Percentiles rank a stretch among this genome's conserved stretches.
These are phyloP conservation scores for Acleris literana DNA, from an alignment of 2,888 invertebrate species.

Conservation along the genomic window DNA sequence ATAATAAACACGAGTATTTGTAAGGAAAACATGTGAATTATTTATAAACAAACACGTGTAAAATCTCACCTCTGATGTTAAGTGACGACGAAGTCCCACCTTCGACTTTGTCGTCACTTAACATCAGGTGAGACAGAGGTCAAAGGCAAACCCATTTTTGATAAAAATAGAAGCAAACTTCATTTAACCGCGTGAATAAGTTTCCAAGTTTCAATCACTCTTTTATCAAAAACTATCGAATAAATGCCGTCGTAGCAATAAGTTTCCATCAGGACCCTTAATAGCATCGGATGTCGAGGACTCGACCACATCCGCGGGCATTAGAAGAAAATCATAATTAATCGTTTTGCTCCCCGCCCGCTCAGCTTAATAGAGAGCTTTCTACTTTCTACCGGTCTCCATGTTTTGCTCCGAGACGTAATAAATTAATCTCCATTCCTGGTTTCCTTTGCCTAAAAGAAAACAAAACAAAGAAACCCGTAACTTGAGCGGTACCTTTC, in stretches of 20 bases:
- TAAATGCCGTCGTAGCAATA: conserved; percentile 40
- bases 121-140: no score
- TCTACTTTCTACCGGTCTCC: conserved; percentile 61
- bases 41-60: no score
- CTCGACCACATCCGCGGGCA: conserved; percentile 60
- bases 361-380: conserved; percentile 78
- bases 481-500: conserved; percentile 53
- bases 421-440: conserved; percentile 81
- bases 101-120: no score
- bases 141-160: no score
- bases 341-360: conserved; percentile 71
- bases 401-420: conserved; percentile 76
- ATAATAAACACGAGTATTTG: no score
- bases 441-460: conserved; percentile 48
- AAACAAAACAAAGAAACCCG: conserved; percentile 65
- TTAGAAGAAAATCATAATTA: conserved; percentile 82
- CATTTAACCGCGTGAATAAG: no score
- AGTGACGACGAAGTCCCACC: no score
- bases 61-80: no score
- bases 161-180: no score
- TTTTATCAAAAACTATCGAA: conserved; percentile 9
- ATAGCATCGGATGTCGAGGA: conserved; percentile 48
- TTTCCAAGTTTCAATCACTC: no score
- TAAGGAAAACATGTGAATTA: no score
- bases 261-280: conserved; percentile 49